Conservation (phyloP, 2,888 invertebrate genomes). For the Agrilus cyanescens region DNA sequence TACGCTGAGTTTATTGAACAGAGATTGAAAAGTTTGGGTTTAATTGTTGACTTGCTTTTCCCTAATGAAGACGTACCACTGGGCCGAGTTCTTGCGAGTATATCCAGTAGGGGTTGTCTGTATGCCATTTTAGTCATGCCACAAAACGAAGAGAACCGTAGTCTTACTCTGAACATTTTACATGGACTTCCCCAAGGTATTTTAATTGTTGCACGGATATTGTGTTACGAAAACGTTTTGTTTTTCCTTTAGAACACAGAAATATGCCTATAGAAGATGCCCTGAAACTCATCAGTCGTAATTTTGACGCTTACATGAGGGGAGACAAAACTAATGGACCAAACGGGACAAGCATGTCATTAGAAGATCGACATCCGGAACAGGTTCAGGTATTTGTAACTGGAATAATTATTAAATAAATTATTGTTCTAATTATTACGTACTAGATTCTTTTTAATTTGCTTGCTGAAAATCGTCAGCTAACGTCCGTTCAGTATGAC, state of each 20-base stretch:
- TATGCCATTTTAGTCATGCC: slow-evolving; percentile 81
- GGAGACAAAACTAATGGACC: slow-evolving; percentile 31
- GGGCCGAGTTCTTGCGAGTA: slow-evolving; percentile 68
- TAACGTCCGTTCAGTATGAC: slow-evolving; percentile 70
- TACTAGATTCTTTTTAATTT: slow-evolving; percentile 54
- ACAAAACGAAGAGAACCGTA: slow-evolving; percentile 74
- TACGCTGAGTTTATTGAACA: slow-evolving; percentile 84
- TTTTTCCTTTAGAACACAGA: slow-evolving; percentile 68
- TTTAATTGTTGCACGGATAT: slow-evolving; percentile 6
- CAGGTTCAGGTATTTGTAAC: slow-evolving; percentile 43
- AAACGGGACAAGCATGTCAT: slow-evolving; percentile 22
- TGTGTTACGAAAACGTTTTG: not conserved
- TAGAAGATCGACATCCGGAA: slow-evolving; percentile 46
- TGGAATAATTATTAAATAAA: not conserved
- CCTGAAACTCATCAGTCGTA: slow-evolving; percentile 60
- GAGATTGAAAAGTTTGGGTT: slow-evolving; percentile 62
- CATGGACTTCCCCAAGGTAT: slow-evolving; percentile 84
- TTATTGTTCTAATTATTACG: slow-evolving; percentile 11
- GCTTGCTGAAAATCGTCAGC: slow-evolving; percentile 67
- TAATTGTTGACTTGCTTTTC: slow-evolving; percentile 78
- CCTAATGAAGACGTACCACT: slow-evolving; percentile 84
- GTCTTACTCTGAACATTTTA: slow-evolving; percentile 79
- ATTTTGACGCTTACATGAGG: slow-evolving; percentile 51
- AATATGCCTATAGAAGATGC: slow-evolving; percentile 95
- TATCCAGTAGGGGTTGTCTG: slow-evolving; percentile 76